A percentile compares a stretch with the other conserved stretches of the same genome.
Evolutionary conservation across 1,140 invertebrate species (phyloP).

Genomic region (Drosophila neocordata): DNA sequence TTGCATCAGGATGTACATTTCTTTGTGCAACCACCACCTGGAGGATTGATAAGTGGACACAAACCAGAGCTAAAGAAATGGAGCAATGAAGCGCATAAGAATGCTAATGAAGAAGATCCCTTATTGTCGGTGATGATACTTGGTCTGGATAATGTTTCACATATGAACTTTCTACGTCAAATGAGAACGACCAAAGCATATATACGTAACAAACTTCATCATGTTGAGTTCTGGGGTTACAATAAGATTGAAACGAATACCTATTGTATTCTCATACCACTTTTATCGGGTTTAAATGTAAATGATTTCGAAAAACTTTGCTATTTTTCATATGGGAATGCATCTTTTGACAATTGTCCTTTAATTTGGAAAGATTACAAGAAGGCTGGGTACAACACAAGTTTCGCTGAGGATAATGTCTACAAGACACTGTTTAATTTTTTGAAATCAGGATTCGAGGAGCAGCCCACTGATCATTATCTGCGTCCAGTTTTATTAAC

Average conservation of each 20-base stretch:
- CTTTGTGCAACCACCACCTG: constrained; percentile 27
- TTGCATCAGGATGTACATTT: constrained; percentile 30
- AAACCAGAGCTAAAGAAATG: neutral
- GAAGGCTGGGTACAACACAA: constrained; percentile 88
- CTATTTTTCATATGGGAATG: neutral
- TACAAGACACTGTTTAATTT: constrained; percentile 90
- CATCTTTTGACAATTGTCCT: constrained; percentile 85
- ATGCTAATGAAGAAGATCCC: neutral
- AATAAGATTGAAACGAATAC: constrained; percentile 34
- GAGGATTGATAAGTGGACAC: neutral
- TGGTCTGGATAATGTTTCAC: constrained; percentile 39
- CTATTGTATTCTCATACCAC: constrained; percentile 21
- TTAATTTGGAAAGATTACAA: constrained; percentile 91
- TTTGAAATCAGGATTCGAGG: constrained; percentile 88
- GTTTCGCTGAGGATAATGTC: constrained; percentile 89
- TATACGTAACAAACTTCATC: constrained; percentile 13
- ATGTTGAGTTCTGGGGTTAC: constrained; percentile 50
- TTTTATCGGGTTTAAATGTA: constrained; percentile 24
- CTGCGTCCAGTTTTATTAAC: constrained; percentile 88
- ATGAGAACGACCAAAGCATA: constrained; percentile 24
- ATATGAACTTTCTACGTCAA: constrained; percentile 39
- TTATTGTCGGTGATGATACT: constrained; percentile 40
- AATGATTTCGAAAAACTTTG: neutral
- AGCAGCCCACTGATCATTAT: constrained; percentile 91
- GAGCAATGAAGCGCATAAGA: neutral